A percentile compares a stretch with the other conserved stretches of the same genome.
These are phyloP conservation scores for Lepidotrigona ventralis DNA, from an alignment of 1,140 invertebrate species.

Conservation along the genomic window DNA sequence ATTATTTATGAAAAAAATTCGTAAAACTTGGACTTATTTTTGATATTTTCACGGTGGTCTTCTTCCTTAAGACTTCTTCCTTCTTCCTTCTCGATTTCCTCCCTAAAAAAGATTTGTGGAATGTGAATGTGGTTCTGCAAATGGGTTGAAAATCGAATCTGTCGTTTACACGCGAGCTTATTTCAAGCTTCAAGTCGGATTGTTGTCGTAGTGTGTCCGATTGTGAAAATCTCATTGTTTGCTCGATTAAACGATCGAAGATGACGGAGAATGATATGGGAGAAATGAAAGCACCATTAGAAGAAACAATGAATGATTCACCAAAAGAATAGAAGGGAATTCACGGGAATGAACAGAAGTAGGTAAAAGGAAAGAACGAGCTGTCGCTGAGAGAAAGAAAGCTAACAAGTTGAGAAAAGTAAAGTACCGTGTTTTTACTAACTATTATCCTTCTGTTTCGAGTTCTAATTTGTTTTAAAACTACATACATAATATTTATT, in stretches of 20 bases:
- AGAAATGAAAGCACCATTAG: slow-evolving; percentile 43
- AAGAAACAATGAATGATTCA: slow-evolving; percentile 50
- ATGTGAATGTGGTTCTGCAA: slow-evolving; percentile 2
- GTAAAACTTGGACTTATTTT: no score
- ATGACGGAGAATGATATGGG: neutral
- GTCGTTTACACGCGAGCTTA: slow-evolving; percentile 49
- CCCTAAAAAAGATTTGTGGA: neutral
- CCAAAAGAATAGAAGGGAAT: slow-evolving; percentile 26
- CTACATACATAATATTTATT: neutral
- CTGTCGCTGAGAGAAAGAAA: neutral
- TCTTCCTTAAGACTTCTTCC: no score
- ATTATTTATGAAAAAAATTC: no score
- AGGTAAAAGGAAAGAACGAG: neutral
- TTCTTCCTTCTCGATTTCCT: neutral
- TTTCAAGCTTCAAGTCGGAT: slow-evolving; percentile 12
- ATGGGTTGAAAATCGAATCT: slow-evolving; percentile 56
- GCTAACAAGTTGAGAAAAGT: neutral
- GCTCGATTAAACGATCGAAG: slow-evolving; percentile 47
- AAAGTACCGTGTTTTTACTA: neutral
- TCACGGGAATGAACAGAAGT: neutral
- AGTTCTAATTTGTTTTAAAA: neutral
- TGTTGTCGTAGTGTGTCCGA: slow-evolving; percentile 33
- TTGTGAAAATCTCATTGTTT: slow-evolving; percentile 48
- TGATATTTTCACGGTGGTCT: neutral
- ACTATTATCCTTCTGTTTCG: neutral